These are phyloP conservation scores for Hylia prasina DNA, from an alignment of 2,113 vertebrate genomes.

Conservation along the genomic window DNA sequence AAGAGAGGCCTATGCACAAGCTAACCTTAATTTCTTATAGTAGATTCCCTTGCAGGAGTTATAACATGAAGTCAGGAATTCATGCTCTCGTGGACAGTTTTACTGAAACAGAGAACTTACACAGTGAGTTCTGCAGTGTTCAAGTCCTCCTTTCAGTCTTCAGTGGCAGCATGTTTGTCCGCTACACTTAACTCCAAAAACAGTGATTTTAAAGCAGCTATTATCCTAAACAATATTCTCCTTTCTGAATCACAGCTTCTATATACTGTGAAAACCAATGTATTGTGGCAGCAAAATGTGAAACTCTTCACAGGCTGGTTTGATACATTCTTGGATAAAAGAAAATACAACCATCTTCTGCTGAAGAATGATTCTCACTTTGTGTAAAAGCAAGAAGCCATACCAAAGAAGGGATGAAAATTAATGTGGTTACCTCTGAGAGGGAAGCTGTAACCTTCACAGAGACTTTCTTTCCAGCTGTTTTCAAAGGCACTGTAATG, in stretches of 20 bases:
- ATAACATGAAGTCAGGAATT: neutral
- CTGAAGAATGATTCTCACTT: neutral
- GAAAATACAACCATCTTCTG: neutral
- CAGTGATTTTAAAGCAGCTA: neutral
- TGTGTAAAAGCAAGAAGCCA: neutral
- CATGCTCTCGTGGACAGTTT: neutral
- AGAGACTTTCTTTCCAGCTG: conserved; percentile 64
- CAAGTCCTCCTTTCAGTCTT: neutral
- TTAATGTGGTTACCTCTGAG: conserved; percentile 38
- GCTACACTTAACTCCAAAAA: neutral
- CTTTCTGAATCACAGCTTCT: neutral
- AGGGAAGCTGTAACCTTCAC: conserved; percentile 61
- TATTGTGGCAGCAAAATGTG: neutral
- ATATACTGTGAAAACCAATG: neutral
- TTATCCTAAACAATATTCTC: neutral
- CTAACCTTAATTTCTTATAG: neutral
- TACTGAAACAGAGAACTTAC: neutral
- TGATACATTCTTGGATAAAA: neutral
- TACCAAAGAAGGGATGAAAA: conserved; percentile 23
- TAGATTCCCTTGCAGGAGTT: neutral
- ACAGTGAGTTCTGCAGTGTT: neutral
- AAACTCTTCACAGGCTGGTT: neutral
- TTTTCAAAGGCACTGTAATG: conserved; percentile 65
- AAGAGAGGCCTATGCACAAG: neutral
- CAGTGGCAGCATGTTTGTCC: neutral